A percentile compares a stretch with the other conserved stretches of the same genome.
Conservation (phyloP, 2,888 invertebrate species). For the Lagria hirta region DNA sequence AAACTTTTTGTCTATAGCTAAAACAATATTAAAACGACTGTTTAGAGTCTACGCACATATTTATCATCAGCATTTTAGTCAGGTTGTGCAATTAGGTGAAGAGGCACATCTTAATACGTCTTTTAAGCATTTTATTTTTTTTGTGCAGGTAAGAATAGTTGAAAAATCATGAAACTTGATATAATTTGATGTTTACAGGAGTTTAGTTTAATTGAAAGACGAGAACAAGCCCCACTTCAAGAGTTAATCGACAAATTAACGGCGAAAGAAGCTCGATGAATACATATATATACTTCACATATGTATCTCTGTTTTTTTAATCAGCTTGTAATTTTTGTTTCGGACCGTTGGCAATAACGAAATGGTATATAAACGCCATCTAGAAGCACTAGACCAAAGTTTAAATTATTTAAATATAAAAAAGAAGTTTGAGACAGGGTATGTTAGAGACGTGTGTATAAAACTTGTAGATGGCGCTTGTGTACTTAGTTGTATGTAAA, state of each 20-base stretch:
- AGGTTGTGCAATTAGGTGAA: constrained; percentile 96
- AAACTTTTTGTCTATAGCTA: constrained; percentile 94
- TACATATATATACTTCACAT: constrained; percentile 2
- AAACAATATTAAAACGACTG: constrained; percentile 95
- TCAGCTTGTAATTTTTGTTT: constrained; percentile 14
- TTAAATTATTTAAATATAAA: background rate
- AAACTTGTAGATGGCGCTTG: constrained; percentile 7
- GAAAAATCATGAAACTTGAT: background rate
- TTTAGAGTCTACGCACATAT: constrained; percentile 99
- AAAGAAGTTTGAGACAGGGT: constrained; percentile 9
- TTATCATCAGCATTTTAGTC: constrained; percentile 98
- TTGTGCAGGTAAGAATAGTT: constrained; percentile 71
- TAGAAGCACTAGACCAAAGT: constrained; percentile 5
- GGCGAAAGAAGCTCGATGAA: constrained; percentile 85
- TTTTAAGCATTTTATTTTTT: constrained; percentile 99
- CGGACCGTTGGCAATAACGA: constrained; percentile 10
- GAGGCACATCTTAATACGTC: constrained; percentile 99
- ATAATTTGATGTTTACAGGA: constrained; percentile 68
- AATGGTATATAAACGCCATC: constrained; percentile 5
- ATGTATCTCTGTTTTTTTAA: constrained; percentile 14
- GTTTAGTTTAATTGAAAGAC: constrained; percentile 93
- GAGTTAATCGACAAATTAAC: constrained; percentile 96
- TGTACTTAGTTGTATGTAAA: constrained; percentile 9
- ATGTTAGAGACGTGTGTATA: constrained; percentile 5
- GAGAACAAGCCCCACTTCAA: constrained; percentile 95